These are phyloP conservation scores for Cyclura pinguis DNA, from an alignment of 2,797 vertebrate genomes.

Conservation along the genomic window DNA sequence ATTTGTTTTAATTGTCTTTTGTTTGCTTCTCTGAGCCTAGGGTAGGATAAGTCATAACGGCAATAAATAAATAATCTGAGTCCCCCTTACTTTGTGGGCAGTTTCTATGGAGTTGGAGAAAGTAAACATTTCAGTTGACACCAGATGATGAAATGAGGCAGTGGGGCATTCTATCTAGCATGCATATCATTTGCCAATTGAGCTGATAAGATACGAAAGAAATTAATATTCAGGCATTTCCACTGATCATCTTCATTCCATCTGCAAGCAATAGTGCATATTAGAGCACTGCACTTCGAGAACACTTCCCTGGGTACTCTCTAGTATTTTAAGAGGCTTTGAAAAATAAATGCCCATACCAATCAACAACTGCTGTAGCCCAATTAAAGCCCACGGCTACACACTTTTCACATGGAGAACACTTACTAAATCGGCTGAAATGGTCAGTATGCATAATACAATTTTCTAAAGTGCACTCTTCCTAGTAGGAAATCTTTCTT, in stretches of 20 bases:
- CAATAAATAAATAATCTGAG: background rate
- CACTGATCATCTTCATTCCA: constrained; percentile 13
- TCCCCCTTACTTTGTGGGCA: background rate
- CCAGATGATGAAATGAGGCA: background rate
- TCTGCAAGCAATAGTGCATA: background rate
- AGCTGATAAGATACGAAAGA: background rate
- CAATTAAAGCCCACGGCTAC: background rate
- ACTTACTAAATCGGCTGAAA: constrained; percentile 18
- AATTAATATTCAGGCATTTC: constrained; percentile 38
- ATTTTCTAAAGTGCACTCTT: constrained; percentile 44
- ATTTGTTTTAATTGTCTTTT: background rate
- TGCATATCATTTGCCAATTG: background rate
- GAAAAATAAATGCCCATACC: constrained; percentile 15
- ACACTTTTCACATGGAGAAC: constrained; percentile 46
- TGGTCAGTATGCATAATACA: background rate
- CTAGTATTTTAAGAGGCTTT: constrained; percentile 47
- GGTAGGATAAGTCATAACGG: background rate
- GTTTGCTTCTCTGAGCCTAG: background rate
- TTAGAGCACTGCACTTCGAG: background rate
- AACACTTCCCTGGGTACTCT: background rate
- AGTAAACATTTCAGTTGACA: background rate
- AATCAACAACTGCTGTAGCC: background rate
- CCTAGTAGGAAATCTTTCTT: background rate
- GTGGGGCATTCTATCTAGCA: background rate
- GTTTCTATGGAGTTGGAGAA: background rate